phyloP scores from a whole-genome alignment of 2,113 vertebrate genomes.

The Sinosuthora webbiana region DNA sequence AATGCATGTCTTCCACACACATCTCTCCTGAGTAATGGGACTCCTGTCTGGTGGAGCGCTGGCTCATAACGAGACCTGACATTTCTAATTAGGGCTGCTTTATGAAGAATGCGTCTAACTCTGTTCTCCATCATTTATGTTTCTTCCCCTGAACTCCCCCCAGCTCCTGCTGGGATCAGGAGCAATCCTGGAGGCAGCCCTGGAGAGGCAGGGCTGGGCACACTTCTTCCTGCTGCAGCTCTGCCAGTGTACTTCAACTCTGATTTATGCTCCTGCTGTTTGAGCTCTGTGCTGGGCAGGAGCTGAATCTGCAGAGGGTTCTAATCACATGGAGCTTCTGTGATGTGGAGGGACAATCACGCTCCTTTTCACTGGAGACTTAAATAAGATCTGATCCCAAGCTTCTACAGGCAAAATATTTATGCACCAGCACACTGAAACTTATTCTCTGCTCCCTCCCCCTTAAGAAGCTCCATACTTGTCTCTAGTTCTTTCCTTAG shows the following conservation, averaged over 20 bases:
- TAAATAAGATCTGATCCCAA: neutral
- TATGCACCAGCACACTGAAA: neutral
- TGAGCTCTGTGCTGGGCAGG: slow-evolving; percentile 20
- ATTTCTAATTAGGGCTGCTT: neutral
- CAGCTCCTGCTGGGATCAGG: neutral
- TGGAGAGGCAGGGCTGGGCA: neutral
- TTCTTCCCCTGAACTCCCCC: neutral
- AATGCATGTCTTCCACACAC: neutral
- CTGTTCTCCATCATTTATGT: neutral
- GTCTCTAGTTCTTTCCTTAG: neutral
- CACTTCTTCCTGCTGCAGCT: neutral
- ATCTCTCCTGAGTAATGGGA: neutral
- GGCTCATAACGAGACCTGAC: neutral
- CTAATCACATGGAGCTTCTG: neutral
- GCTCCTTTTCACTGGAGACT: slow-evolving; percentile 10
- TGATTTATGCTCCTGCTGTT: neutral
- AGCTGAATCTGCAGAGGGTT: slow-evolving; percentile 34
- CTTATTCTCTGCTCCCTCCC: neutral
- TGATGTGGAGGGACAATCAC: neutral
- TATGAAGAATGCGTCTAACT: neutral
- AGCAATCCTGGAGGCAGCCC: neutral
- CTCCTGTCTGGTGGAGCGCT: neutral
- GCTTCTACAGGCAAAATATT: slow-evolving; percentile 6
- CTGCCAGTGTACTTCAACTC: neutral
- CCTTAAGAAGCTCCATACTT: neutral